Evolutionary conservation across 2,797 vertebrate species (phyloP).

Genomic region (Enteromius radiatus): DNA sequence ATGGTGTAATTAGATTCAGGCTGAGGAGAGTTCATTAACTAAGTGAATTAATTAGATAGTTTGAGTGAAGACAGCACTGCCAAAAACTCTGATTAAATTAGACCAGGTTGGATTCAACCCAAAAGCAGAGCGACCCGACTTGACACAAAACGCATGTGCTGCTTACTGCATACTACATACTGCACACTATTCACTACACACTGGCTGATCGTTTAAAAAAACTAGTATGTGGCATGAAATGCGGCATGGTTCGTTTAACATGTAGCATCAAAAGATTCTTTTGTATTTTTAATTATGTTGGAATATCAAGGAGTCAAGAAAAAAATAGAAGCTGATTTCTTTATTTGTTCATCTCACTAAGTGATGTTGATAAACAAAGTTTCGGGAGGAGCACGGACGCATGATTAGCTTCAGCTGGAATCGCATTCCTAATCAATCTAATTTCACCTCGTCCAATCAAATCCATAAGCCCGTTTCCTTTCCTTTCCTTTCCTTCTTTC

Average conservation of each 20-base stretch:
- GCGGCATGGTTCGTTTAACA: not conserved
- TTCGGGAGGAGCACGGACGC: no score
- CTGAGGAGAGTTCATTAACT: conserved; percentile 26
- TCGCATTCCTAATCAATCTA: no score
- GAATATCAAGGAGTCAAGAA: no score
- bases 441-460: no score
- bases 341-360: not conserved
- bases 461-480: no score
- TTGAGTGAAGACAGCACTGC: not conserved
- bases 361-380: no score
- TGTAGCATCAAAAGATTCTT: not conserved
- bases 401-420: no score
- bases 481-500: no score
- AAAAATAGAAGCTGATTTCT: not conserved
- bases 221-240: not conserved
- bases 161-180: not conserved
- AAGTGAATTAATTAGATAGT: conserved; percentile 44
- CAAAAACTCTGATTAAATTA: conserved; percentile 22
- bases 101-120: conserved; percentile 11
- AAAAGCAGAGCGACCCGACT: not conserved
- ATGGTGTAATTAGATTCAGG: not conserved
- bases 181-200: not conserved
- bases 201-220: not conserved
- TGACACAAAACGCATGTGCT: not conserved
- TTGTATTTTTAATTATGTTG: not conserved